Evolutionary conservation across 2,888 invertebrate genomes (phyloP), one percentile per base, ranked within the genome.

Genomic region (Hetaerina titia): DNA sequence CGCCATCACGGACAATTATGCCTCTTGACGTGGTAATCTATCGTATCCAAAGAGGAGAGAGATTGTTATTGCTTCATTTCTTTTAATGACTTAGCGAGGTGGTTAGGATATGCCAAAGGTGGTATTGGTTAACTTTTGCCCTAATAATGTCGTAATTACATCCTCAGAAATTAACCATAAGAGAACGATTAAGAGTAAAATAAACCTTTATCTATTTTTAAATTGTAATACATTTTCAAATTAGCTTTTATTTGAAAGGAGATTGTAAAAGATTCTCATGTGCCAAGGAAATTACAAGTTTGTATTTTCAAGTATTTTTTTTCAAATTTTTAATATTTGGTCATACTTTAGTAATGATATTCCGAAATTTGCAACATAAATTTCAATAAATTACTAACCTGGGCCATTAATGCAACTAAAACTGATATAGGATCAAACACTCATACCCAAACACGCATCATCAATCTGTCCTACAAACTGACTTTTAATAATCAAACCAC

Each of bases 11-110:
- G 22, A 69, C 92, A 69, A 92, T 92, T 69, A 92, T 74, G 92
- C 92, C 22, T n/a, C 74, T 45, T 22, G 69, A 92, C 69, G 56
- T 69, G n/a, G 31, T 31, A 56, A 22, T 69, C 92, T 92, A 69
- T 45, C 63, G n/a, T 45, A 45, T 69, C 74, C 45, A 74, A 60
- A 92, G 89, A 17, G 58, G 92, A 92, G 69, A 92, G n/a, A 56
- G 57, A 69, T 69, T 69, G 69, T 92, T 92, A 92, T 92, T 92
- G n/a, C 92, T 92, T 69, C 56, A 92, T 92, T 92, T 92, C 92
- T 92, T 92, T 92, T 92, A 69, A 92, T 92, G 56, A 69, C 92
- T 57, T 31, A 45, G 92, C 31, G 31, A 81, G 81, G 81, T 31
- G 6, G 31, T 81, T 25, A 31, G 22, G 31, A 81, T 81, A 31